Conservation (phyloP, 2,113 vertebrate genomes). For the Callipepla californica region DNA sequence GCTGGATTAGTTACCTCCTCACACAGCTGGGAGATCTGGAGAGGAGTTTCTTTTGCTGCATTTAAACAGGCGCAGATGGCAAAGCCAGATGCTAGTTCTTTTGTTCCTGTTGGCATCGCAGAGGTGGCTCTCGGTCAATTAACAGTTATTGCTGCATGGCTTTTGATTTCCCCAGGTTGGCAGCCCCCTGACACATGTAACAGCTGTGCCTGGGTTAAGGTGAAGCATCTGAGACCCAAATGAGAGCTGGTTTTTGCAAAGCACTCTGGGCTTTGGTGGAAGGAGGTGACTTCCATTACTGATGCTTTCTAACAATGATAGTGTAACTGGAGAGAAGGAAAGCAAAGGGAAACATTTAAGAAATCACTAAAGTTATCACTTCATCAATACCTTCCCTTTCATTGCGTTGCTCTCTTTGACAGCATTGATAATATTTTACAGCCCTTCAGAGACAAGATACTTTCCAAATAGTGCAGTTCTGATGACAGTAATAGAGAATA, state of each 20-base stretch:
- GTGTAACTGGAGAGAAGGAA: not conserved
- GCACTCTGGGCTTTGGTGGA: not conserved
- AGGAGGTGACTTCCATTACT: not conserved
- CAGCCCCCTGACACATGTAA: too few species aligned
- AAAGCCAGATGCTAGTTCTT: conserved; percentile 6
- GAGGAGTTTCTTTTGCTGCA: not conserved
- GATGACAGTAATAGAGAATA: not conserved
- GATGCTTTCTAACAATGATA: not conserved
- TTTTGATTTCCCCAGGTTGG: not conserved
- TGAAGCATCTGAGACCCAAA: not conserved
- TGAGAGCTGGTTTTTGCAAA: not conserved
- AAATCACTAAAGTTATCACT: not conserved
- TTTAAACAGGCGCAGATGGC: conserved; percentile 5
- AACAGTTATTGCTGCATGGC: not conserved
- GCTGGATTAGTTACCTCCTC: not conserved
- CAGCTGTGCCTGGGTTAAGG: not conserved
- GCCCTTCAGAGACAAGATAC: not conserved
- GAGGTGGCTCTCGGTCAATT: not conserved
- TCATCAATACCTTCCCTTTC: not conserved
- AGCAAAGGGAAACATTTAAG: not conserved
- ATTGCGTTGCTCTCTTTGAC: not conserved
- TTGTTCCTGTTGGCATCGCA: not conserved
- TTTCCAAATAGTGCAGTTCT: not conserved
- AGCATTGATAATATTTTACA: too few species aligned
- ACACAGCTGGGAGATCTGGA: not conserved